Evolutionary conservation across 2,797 vertebrate species (phyloP), one percentile per base, ranked within the genome.

Genomic region (Microcaecilia unicolor): DNA sequence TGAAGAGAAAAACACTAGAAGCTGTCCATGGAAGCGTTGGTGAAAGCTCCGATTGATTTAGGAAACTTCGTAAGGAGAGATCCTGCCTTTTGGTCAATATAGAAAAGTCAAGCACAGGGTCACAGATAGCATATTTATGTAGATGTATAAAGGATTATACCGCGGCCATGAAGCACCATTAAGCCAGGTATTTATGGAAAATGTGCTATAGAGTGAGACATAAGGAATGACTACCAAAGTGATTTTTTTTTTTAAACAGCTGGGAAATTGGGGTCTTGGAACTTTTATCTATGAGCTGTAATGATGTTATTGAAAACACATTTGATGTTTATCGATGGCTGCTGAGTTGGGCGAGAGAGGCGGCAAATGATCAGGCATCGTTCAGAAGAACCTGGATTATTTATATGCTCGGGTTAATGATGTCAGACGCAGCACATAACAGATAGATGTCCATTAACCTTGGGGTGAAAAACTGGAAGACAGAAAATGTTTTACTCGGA

Each of bases 1-100:
- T 46, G 44, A 62, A 40, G 2, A 34, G 46, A 64, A 67, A 35
- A 34, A 55, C 45, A 44, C 59, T 60, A 55, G 12, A n/a, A n/a
- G n/a, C n/a, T n/a, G n/a, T n/a, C n/a, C n/a, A n/a, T n/a, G n/a
- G 56, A 43, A 54, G 42, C 36, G 41, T 41, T 58, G 58, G 70
- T 55, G 64, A 42, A n/a, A 9, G 22, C 15, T 16, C 44, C 39
- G 41, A 45, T 60, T 69, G n/a, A 58, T 49, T 62, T 33, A 36
- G 24, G 15, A 44, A 48, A 37, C 25, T 10, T 46, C 15, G 15
- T 5, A 26, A n/a, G n/a, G n/a, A n/a, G n/a, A n/a, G n/a, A n/a
- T n/a, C n/a, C n/a, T n/a, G n/a, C n/a, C n/a, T n/a, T n/a, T n/a
- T n/a, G n/a, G n/a, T n/a, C n/a, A n/a, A n/a, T n/a, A n/a, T n/a